A percentile compares a stretch with the other conserved stretches of the same genome.
phyloP scores from a whole-genome alignment of 2,797 vertebrate species.

The Sebastes kiyomatsui region DNA sequence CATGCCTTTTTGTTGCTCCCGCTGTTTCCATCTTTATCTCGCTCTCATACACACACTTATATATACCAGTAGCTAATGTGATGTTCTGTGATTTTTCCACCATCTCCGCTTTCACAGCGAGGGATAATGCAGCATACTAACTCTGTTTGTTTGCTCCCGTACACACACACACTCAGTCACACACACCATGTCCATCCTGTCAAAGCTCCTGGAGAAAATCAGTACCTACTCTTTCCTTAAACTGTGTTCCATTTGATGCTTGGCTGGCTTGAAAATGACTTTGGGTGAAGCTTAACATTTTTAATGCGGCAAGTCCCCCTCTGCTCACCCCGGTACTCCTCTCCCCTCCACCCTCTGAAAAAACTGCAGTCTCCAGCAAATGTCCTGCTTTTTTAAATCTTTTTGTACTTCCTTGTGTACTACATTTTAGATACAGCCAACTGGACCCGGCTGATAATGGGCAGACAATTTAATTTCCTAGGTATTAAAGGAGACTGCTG shows the following conservation, averaged over 20 bases:
- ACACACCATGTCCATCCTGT: slow-evolving; percentile 56
- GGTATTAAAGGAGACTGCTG: slow-evolving; percentile 79
- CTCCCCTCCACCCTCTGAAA: slow-evolving; percentile 29
- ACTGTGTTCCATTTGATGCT: slow-evolving; percentile 81
- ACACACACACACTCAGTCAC: slow-evolving; percentile 7
- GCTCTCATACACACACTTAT: not conserved
- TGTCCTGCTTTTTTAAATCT: slow-evolving; percentile 52
- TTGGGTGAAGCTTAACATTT: slow-evolving; percentile 73
- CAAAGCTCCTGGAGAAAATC: slow-evolving; percentile 65
- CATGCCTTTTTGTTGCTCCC: slow-evolving; percentile 22
- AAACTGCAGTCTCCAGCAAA: slow-evolving; percentile 70
- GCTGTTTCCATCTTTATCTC: slow-evolving; percentile 38
- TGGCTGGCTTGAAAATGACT: slow-evolving; percentile 75
- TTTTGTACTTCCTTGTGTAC: slow-evolving; percentile 45
- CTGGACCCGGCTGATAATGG: slow-evolving; percentile 80
- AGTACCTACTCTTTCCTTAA: slow-evolving; percentile 62
- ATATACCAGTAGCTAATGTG: slow-evolving; percentile 26
- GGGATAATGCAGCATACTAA: slow-evolving; percentile 47
- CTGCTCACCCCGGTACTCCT: not conserved
- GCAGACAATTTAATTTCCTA: slow-evolving; percentile 77
- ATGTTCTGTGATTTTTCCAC: slow-evolving; percentile 45
- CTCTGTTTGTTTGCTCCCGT: slow-evolving; percentile 49
- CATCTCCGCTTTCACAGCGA: slow-evolving; percentile 48
- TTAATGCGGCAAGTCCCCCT: slow-evolving; percentile 51
- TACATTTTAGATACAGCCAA: slow-evolving; percentile 77